These are phyloP conservation scores for Orchesellides sinensis DNA, from an alignment of 2,888 invertebrate genomes.

Conservation along the genomic window DNA sequence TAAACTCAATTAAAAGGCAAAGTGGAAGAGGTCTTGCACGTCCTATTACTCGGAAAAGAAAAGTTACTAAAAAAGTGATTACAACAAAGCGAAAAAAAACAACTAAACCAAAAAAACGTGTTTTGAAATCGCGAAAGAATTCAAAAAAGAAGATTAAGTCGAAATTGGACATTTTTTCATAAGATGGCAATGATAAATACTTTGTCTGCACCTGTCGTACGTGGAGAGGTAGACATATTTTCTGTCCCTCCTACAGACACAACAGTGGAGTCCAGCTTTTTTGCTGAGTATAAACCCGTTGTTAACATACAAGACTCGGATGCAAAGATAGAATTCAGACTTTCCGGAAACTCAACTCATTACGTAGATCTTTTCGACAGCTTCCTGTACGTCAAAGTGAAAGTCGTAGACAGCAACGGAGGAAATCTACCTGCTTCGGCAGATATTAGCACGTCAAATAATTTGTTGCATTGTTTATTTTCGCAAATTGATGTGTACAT, in stretches of 20 bases:
- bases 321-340: conserved; percentile 66
- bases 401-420: conserved; percentile 39
- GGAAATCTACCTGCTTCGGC: background rate
- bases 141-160: conserved; percentile 18
- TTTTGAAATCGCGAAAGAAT: background rate
- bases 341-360: conserved; percentile 40
- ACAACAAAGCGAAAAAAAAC: background rate
- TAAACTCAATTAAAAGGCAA: conserved; percentile 5
- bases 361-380: conserved; percentile 62
- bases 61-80: background rate
- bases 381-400: conserved; percentile 35
- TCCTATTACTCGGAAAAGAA: background rate
- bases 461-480: conserved; percentile 63
- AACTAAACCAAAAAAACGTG: background rate
- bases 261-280: conserved; percentile 57
- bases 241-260: conserved; percentile 61
- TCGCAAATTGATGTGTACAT: conserved; percentile 52
- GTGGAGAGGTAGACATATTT: conserved; percentile 62
- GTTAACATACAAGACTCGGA: conserved; percentile 57
- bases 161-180: conserved; percentile 50
- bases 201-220: conserved; percentile 28
- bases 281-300: conserved; percentile 66
- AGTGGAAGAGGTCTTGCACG: background rate
- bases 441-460: conserved; percentile 40
- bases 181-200: conserved; percentile 59